Percentiles rank a stretch among this genome's conserved stretches.
phyloP scores from a whole-genome alignment of 1,140 invertebrate genomes.

The Procambarus virginalis region DNA sequence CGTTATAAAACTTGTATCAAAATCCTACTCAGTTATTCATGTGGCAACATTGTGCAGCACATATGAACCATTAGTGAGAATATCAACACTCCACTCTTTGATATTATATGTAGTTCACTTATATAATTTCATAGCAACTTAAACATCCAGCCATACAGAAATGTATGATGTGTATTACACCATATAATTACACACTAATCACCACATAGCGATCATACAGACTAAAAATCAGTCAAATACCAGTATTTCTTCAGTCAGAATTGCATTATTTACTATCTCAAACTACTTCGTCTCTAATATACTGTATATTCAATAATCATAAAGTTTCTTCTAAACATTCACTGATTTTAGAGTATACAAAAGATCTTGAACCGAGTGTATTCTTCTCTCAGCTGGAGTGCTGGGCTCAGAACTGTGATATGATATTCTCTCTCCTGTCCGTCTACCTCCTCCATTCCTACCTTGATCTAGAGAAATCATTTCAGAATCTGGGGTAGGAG shows the following conservation, averaged over 20 bases:
- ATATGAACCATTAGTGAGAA: background rate
- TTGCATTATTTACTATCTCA: conserved; percentile 26
- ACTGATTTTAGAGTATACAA: conserved; percentile 65
- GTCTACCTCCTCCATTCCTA: conserved; percentile 26
- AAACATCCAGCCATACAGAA: background rate
- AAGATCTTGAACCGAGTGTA: conserved; percentile 64
- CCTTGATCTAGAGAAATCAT: conserved; percentile 50
- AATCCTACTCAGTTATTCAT: background rate
- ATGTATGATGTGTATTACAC: background rate
- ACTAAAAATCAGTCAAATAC: conserved; percentile 22
- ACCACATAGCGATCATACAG: background rate
- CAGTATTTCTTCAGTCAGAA: conserved; percentile 11
- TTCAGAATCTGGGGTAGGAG: conserved; percentile 54
- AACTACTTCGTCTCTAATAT: background rate
- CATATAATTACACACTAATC: background rate
- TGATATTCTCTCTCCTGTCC: conserved; percentile 11
- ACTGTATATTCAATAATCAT: background rate
- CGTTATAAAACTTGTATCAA: background rate
- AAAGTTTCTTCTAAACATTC: conserved; percentile 44
- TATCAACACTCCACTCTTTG: no score
- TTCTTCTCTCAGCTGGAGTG: conserved; percentile 61
- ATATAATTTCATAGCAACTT: background rate
- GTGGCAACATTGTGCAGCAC: background rate
- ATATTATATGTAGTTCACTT: no score
- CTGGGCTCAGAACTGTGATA: conserved; percentile 64